Evolutionary conservation across 2,113 vertebrate genomes (phyloP), one percentile per base, ranked within the genome.

Genomic region (Plecturocebus donacophilus): DNA sequence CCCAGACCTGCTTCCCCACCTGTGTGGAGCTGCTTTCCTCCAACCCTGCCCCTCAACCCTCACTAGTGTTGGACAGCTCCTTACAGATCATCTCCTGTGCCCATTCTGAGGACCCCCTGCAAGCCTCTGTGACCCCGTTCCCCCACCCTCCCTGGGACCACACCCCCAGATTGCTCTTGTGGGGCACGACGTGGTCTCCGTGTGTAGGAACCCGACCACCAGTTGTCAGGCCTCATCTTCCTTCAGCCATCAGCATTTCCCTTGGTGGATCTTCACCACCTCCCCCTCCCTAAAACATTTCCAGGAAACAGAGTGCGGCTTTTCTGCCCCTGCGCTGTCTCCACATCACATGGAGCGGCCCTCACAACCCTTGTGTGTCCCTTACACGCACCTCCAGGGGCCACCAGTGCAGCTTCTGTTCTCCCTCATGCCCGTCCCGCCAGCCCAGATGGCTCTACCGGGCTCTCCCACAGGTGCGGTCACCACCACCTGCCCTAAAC

Each of bases 321-420:
- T 98, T 95, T 99, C 98, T 52, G 98, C 98, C 98, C 99, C 98
- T 93, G 98, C 98, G 54, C 99, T 98, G 85, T 98, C 99, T 99
- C 97, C 68, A 98, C 98, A 14, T 99, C 97, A 10, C 98, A 99
- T 16, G 95, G 25, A 5, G 98, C 98, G 2, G 98, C 98, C 30
- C 97, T 98, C 0, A 0, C 6, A 86, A 35, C 81, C 38, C n/a
- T 58, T 49, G 40, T 70, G 20, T 35, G 12, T 13, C 54, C 4
- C 1, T 47, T 45, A 17, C 38, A 9, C 21, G 1, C 20, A 35
- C 58, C n/a, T 89, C 42, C 4, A 20, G 6, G 9, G 20, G 23
- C 42, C 2, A n/a, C 40, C 42, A 20, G 86, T 17, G 14, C 4
- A 6, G 2, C 30, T 77, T 83, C 47, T 42, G 19, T 12, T 1